A percentile compares a stretch with the other conserved stretches of the same genome.
These are phyloP conservation scores for Machimus rusticus DNA, from an alignment of 2,888 invertebrate species.

Conservation along the genomic window DNA sequence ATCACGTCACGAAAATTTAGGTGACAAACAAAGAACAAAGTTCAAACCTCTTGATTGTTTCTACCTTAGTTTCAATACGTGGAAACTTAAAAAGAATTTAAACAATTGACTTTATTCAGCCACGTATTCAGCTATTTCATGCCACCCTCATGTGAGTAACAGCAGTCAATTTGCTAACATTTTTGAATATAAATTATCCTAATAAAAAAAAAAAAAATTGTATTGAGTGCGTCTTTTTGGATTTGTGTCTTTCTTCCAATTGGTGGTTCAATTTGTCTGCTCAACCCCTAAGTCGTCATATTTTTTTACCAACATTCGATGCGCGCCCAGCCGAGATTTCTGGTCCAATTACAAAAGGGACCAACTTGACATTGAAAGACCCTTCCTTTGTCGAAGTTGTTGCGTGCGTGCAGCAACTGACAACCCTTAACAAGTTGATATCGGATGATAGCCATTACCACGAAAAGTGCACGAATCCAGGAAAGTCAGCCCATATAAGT, in stretches of 20 bases:
- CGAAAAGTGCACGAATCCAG: conserved; percentile 7
- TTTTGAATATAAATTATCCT: no score
- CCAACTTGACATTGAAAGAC: background rate
- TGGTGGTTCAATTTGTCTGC: background rate
- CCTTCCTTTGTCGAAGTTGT: background rate
- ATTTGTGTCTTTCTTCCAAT: background rate
- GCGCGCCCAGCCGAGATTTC: background rate
- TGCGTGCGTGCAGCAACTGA: background rate
- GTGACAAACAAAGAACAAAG: no score
- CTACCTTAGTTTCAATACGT: no score
- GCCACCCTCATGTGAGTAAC: no score
- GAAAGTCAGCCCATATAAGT: conserved; percentile 23
- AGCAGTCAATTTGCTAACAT: no score
- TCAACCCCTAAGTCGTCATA: background rate
- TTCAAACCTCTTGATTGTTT: no score
- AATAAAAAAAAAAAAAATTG: no score
- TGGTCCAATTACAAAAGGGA: background rate
- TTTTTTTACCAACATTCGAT: background rate
- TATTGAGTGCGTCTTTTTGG: no score
- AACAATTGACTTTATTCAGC: no score
- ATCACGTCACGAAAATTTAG: no score
- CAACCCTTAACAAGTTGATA: conserved; percentile 19
- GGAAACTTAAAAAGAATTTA: no score
- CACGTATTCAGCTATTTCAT: no score
- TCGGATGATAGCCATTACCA: conserved; percentile 20